phyloP scores from a whole-genome alignment of 2,113 vertebrate species.

The Alectura lathami region DNA sequence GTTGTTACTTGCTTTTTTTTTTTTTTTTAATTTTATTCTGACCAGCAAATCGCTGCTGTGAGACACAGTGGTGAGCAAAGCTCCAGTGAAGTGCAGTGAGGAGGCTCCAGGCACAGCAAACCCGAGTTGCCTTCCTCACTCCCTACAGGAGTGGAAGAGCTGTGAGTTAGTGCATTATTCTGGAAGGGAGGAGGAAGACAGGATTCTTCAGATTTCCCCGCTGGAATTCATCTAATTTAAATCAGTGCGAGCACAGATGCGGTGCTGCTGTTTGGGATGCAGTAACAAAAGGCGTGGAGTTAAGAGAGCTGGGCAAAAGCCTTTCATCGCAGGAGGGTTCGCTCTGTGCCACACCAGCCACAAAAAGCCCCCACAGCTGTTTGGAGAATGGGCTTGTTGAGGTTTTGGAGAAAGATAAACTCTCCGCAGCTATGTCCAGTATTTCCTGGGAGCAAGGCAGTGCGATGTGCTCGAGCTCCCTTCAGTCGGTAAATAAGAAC shows the following conservation, averaged over 20 bases:
- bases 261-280: not conserved
- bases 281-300: not conserved
- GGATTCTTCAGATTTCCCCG: not conserved
- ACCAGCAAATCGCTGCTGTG: not conserved
- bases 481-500: not conserved
- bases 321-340: not conserved
- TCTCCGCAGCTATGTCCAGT: not conserved
- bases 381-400: not conserved
- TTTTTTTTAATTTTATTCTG: too few relatives aligned
- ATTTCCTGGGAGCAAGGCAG: not conserved
- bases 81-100: not conserved
- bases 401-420: not conserved
- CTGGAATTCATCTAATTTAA: not conserved
- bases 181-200: not conserved
- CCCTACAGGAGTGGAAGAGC: accelerated
- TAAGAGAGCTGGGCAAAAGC: not conserved
- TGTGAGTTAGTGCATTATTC: not conserved
- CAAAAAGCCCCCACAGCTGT: not conserved
- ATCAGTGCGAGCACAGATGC: not conserved
- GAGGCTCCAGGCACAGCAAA: not conserved
- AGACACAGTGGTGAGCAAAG: not conserved
- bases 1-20: not conserved
- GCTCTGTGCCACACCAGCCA: accelerated
- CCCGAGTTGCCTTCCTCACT: not conserved
- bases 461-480: not conserved